These are phyloP conservation scores for Ditylenchus dipsaci DNA, from an alignment of 1,140 invertebrate genomes.

Conservation along the genomic window DNA sequence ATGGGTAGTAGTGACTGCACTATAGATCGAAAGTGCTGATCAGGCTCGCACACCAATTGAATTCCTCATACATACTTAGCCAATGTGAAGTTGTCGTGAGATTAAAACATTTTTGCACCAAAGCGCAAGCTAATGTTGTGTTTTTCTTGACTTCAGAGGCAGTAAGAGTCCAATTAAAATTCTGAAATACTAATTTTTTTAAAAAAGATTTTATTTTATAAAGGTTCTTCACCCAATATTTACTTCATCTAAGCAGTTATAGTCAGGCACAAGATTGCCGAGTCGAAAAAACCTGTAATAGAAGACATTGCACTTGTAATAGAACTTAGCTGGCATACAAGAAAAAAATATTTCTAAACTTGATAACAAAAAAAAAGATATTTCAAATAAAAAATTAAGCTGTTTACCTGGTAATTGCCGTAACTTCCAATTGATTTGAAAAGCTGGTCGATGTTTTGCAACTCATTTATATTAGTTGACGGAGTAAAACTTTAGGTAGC, in stretches of 20 bases:
- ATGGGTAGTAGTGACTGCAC: slow-evolving; percentile 26
- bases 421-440: slow-evolving; percentile 37
- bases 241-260: slow-evolving; percentile 28
- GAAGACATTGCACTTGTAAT: slow-evolving; percentile 19
- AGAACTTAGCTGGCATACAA: not conserved
- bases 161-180: not conserved
- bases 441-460: slow-evolving; percentile 20
- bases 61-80: slow-evolving; percentile 36
- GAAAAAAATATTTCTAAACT: not conserved
- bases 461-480: not conserved
- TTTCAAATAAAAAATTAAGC: too few relatives aligned
- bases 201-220: not conserved
- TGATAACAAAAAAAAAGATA: too few relatives aligned
- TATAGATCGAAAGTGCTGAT: slow-evolving; percentile 22
- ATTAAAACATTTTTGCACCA: slow-evolving; percentile 25
- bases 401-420: slow-evolving; percentile 36
- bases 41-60: slow-evolving; percentile 35
- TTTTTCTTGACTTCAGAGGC: not conserved
- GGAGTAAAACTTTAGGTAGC: not conserved
- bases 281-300: slow-evolving; percentile 23
- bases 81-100: slow-evolving; percentile 20
- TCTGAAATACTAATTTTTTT: not conserved
- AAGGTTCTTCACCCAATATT: slow-evolving; percentile 15
- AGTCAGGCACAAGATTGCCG: slow-evolving; percentile 30
- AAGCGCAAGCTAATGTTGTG: slow-evolving; percentile 12